Conservation (phyloP, 2,797 vertebrate genomes). For the Gadopsis bispinosus region DNA sequence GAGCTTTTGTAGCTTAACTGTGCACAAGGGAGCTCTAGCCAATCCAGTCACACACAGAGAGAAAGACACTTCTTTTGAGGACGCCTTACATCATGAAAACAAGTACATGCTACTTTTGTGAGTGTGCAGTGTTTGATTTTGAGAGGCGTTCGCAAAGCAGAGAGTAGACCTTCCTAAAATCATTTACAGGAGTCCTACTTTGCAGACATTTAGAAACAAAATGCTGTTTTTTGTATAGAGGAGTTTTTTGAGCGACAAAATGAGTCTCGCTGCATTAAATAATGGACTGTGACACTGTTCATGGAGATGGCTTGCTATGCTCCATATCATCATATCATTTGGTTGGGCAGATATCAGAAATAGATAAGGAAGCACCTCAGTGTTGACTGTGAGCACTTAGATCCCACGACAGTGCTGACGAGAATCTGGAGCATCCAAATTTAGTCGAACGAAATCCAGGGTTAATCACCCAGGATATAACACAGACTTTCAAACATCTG, state of each 20-base stretch:
- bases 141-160: slow-evolving; percentile 35
- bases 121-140: slow-evolving; percentile 33
- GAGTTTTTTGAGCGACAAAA: slow-evolving; percentile 6
- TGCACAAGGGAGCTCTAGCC: slow-evolving; percentile 58
- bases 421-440: slow-evolving; percentile 83
- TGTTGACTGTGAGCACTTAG: slow-evolving; percentile 40
- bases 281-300: slow-evolving; percentile 10
- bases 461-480: slow-evolving; percentile 80
- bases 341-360: slow-evolving; percentile 60
- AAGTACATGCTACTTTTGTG: slow-evolving; percentile 11
- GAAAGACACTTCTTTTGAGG: slow-evolving; percentile 46
- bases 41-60: slow-evolving; percentile 37
- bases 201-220: neutral
- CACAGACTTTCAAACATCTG: slow-evolving; percentile 73
- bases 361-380: slow-evolving; percentile 65
- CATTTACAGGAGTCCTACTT: slow-evolving; percentile 39
- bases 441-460: slow-evolving; percentile 73
- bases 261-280: slow-evolving; percentile 17
- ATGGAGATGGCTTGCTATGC: neutral
- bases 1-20: slow-evolving; percentile 69
- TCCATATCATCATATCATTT: slow-evolving; percentile 33
- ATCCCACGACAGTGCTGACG: slow-evolving; percentile 58
- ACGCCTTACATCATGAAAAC: slow-evolving; percentile 26
- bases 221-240: neutral
- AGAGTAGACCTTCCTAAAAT: slow-evolving; percentile 33